Conservation (phyloP, 2,113 vertebrate genomes). For the Spermophilus dauricus region DNA sequence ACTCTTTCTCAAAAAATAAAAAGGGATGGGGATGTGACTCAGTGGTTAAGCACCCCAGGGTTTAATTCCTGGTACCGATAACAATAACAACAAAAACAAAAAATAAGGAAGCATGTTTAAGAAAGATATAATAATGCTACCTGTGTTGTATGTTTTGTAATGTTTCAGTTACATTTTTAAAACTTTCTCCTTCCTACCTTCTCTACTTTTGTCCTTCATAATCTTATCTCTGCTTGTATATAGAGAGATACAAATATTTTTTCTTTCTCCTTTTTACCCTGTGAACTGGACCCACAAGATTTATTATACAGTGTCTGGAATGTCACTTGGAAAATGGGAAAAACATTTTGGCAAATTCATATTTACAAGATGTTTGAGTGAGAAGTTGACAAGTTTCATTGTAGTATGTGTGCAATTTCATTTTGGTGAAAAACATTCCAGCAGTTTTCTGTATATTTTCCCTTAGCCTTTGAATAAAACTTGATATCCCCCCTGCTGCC, state of each 20-base stretch:
- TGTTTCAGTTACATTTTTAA: slow-evolving; percentile 23
- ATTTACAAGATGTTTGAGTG: slow-evolving; percentile 21
- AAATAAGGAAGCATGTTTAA: not conserved
- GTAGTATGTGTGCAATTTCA: slow-evolving; percentile 52
- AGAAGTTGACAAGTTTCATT: slow-evolving; percentile 32
- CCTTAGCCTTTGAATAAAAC: slow-evolving; percentile 13
- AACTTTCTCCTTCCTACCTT: not conserved
- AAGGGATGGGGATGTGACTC: too few species aligned
- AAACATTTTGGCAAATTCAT: slow-evolving; percentile 50
- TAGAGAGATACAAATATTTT: slow-evolving; percentile 26
- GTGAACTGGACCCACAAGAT: not conserved
- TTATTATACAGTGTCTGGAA: slow-evolving; percentile 30
- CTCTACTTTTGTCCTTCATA: not conserved
- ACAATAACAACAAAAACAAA: too few species aligned
- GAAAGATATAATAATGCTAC: slow-evolving; percentile 16
- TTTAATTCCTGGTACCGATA: too few species aligned
- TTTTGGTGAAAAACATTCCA: slow-evolving; percentile 49
- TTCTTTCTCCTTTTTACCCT: not conserved
- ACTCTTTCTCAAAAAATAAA: too few species aligned
- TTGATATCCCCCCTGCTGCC: not conserved
- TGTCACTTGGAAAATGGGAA: slow-evolving; percentile 26
- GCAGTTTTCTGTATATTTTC: slow-evolving; percentile 36
- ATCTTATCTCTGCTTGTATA: not conserved
- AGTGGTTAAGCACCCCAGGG: too few species aligned
- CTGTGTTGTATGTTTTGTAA: slow-evolving; percentile 25